Base-by-base conservation (phyloP, 2,797 vertebrate genomes). In the Alauda arvensis region DNA sequence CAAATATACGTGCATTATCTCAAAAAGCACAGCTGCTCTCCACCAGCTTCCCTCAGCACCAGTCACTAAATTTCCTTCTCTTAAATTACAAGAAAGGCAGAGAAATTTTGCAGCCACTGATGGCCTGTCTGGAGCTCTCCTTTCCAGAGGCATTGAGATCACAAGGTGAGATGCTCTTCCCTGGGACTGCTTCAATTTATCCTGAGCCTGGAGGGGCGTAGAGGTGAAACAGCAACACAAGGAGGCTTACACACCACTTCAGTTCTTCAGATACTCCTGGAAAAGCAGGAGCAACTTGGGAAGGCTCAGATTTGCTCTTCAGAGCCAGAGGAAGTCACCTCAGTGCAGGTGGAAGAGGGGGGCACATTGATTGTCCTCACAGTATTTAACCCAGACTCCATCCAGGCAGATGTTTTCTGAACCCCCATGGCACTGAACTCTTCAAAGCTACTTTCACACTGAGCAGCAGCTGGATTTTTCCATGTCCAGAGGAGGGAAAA, bases 1-100 rank as follows among this genome's bases (percentile, higher is more conserved):
- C 37, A 92, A 62, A 80, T 45, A 71, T 5, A 25, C 5, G 3
- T 45, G 29, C 43, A 68, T 59, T 87, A 92, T 85, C 90, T 90
- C 90, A 48, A 77, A 82, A 1, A 62, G 31, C 69, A 65, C 78
- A 94, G 88, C 68, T 90, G 84, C 24, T 90, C 60, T 77, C 42
- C 19, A 40, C 52, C 49, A 79, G 49, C 33, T 69, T 52, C 68
- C 78, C 65, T 67, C 70, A 55, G 45, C 49, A 76, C 9, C 43
- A 66, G 43, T 23, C n/a, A 66, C 70, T 61, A 39, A 33, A 60
- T 48, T 82, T 56, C 63, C 51, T 56, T 60, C 49, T 60, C 71
- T 74, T 31, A 53, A 74, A 26, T 52, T 40, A 37, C 16, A 76
- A 56, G 67, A 61, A 43, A 76, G 43, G 20, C 60, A 86, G n/a